Percentiles rank a stretch among this genome's conserved stretches.
These are phyloP conservation scores for Alosa sapidissima DNA, from an alignment of 2,797 vertebrate genomes.

Conservation along the genomic window DNA sequence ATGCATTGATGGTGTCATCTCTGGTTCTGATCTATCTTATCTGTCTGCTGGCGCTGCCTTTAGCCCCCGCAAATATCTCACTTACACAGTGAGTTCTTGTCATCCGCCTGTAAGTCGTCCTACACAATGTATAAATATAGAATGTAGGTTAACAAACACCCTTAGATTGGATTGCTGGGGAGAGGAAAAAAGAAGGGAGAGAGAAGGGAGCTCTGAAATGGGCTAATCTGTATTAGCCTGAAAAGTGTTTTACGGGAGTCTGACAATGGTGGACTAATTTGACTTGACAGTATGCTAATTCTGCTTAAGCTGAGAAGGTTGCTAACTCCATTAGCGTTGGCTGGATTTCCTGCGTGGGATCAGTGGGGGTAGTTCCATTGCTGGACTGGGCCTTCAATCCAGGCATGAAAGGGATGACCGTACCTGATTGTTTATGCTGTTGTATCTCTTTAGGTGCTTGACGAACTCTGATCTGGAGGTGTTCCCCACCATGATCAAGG, in stretches of 20 bases:
- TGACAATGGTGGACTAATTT: constrained; percentile 55
- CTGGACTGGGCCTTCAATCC: neutral
- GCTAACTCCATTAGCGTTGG: constrained; percentile 50
- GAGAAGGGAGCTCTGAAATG: constrained; percentile 57
- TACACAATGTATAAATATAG: constrained; percentile 43
- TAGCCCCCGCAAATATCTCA: constrained; percentile 11
- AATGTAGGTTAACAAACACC: constrained; percentile 68
- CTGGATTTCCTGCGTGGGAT: constrained; percentile 39
- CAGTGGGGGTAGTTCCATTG: neutral
- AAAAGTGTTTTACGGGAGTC: constrained; percentile 67
- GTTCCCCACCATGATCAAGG: constrained; percentile 82
- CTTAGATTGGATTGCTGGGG: constrained; percentile 44
- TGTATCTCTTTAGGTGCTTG: constrained; percentile 91
- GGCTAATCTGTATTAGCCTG: constrained; percentile 75
- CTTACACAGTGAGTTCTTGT: constrained; percentile 20
- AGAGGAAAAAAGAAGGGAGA: constrained; percentile 45
- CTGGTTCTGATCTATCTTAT: neutral
- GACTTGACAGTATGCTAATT: constrained; percentile 58
- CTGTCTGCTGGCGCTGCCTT: neutral
- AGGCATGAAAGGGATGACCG: constrained; percentile 36
- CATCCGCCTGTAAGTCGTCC: neutral
- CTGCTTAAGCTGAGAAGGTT: constrained; percentile 48
- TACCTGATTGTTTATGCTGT: constrained; percentile 85
- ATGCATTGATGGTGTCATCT: neutral
- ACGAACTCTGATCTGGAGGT: constrained; percentile 90